Evolutionary conservation across 2,113 vertebrate species (phyloP), one percentile per base, ranked within the genome.

Genomic region (Miniopterus natalensis): DNA sequence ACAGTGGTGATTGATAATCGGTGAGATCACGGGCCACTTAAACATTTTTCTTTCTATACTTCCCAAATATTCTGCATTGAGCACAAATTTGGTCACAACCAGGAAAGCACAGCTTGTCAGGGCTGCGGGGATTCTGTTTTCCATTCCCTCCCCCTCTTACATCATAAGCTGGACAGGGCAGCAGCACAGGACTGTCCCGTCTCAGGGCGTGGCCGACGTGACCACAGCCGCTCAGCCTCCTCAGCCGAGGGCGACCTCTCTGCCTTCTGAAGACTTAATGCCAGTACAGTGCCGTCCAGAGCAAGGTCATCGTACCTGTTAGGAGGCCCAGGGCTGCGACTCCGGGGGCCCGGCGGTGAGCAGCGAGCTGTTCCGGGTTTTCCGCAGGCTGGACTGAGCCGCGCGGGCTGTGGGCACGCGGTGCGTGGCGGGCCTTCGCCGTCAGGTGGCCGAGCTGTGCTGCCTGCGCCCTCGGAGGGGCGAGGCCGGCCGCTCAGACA

Each of bases 361-460:
- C 97, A 49, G 71, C 98, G 98, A 97, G 98, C 97, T 85, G 98
- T 99, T 98, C 99, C 99, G 98, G 98, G 99, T 98, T 99, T 99
- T 98, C 99, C 99, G 97, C 98, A 95, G 68, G 98, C 73, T 31
- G 99, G 99, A 98, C 97, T 98, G 97, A 98, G 98, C 98, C 98
- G 98, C 93, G 97, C 90, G 96, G 96, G 68, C 0, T 94, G 95
- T 68, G 98, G 97, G 97, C 96, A 97, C 36, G 36, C 36, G 36
- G 36, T 2, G 36, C 36, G 36, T 36, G 36, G 36, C 36, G 36
- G 36, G 36, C 36, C 36, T 36, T 36, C 36, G 36, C 36, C 29
- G 75, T 79, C 5, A 0, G 0, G 75, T 4, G 49, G 96, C 36
- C 74, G 97, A 83, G n/a, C 45, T 90, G 31, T 42, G 61, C 6